Evolutionary conservation across 2,797 vertebrate genomes (phyloP), one percentile per base, ranked within the genome.

Genomic region (Sternarchorhynchus goeldii): DNA sequence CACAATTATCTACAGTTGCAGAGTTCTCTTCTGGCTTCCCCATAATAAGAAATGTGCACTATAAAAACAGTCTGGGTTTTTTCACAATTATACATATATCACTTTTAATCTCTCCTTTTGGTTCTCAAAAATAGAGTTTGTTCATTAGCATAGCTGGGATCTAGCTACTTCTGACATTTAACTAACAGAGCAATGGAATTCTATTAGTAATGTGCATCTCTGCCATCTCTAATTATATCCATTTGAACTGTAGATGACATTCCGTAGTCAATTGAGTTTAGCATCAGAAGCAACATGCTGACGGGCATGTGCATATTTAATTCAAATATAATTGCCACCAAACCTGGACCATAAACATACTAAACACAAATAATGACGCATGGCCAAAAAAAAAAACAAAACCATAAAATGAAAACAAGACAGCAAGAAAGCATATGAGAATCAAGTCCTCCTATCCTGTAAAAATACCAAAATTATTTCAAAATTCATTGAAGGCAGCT

Each of bases 91-190:
- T 73, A 79, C 69, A 74, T 81, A 72, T 65, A 71, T 65, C 45
- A 36, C 62, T 76, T 82, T 81, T 76, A 78, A 78, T 79, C 75
- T 79, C 73, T 45, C 62, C 63, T 63, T 83, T 68, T 50, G 71
- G 70, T 81, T 84, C 59, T 74, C 32, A 83, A 85, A 82, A 83
- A 62, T 29, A 25, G 34, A 80, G 78, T 79, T 85, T 86, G 77
- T 76, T 82, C 77, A 78, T 60, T 80, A 83, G 79, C 76, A 78
- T 85, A 86, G 85, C 83, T 87, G 81, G 85, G 85, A 76, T 72
- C 80, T 66, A 55, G 76, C 63, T 65, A 84, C 85, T 86, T 85
- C 76, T 87, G 85, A 85, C 83, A 84, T 85, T 88, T 84, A 77
- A 77, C 67, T 79, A 76, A 85, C 58, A 78, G 36, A 76, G 83